Evolutionary conservation across 1,140 invertebrate genomes (phyloP).

Genomic region (Forficula auricularia): DNA sequence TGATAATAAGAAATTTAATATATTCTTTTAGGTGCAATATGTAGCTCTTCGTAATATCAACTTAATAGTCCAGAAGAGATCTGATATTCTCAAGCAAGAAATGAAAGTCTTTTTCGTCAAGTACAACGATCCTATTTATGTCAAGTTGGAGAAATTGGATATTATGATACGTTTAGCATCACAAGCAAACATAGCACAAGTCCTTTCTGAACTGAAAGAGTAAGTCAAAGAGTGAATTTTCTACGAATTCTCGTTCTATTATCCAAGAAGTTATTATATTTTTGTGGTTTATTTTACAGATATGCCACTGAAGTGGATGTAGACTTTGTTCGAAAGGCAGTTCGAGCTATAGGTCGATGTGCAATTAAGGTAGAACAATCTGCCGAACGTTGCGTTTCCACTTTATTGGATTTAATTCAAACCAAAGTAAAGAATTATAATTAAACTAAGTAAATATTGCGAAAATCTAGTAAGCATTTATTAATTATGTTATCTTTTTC

Average conservation of each 20-base stretch:
- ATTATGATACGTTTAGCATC: slow-evolving; percentile 99
- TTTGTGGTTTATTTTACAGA: slow-evolving; percentile 22
- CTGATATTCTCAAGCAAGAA: slow-evolving; percentile 98
- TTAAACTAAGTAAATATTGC: too few relatives aligned
- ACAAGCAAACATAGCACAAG: slow-evolving; percentile 95
- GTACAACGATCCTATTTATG: slow-evolving; percentile 99
- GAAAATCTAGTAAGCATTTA: neutral
- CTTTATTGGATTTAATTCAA: slow-evolving; percentile 95
- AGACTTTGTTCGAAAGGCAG: slow-evolving; percentile 98
- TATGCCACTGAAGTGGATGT: slow-evolving; percentile 98
- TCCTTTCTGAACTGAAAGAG: slow-evolving; percentile 96
- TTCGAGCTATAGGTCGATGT: slow-evolving; percentile 94
- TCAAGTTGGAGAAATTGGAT: slow-evolving; percentile 97
- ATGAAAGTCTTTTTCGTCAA: slow-evolving; percentile 99
- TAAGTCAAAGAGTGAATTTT: slow-evolving; percentile 37
- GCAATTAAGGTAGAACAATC: slow-evolving; percentile 99
- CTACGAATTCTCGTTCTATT: too few relatives aligned
- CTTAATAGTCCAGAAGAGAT: slow-evolving; percentile 95
- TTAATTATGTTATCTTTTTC: neutral
- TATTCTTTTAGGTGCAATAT: slow-evolving; percentile 60
- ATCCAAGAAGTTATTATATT: too few relatives aligned
- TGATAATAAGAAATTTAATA: too few relatives aligned
- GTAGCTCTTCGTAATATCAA: slow-evolving; percentile 98
- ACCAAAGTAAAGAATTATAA: slow-evolving; percentile 61
- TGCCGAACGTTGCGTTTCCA: slow-evolving; percentile 95